Percentiles rank a stretch among this genome's conserved stretches.
phyloP scores from a whole-genome alignment of 2,888 invertebrate species.

The Idaea straminata region DNA sequence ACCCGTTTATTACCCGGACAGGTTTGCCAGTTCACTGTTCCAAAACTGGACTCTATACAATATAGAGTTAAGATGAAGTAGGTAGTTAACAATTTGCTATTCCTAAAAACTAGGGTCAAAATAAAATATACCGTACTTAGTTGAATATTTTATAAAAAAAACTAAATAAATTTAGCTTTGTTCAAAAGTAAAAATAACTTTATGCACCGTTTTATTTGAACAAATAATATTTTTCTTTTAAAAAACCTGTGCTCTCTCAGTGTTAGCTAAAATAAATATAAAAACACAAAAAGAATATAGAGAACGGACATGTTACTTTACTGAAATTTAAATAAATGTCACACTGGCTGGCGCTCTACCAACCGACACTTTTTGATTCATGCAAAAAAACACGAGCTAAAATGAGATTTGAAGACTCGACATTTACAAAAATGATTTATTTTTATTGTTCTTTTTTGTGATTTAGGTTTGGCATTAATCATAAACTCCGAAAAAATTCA shows the following conservation, averaged over 20 bases:
- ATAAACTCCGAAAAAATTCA: neutral
- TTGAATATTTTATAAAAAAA: neutral
- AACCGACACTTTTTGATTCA: constrained; percentile 1
- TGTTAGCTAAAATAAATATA: no score
- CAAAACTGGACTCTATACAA: neutral
- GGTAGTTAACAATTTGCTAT: neutral
- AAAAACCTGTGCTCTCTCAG: no score
- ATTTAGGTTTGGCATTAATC: neutral
- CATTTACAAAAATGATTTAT: neutral
- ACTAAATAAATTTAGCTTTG: neutral
- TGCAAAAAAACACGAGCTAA: neutral
- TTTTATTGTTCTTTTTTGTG: neutral
- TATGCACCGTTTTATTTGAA: neutral
- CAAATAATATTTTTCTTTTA: no score
- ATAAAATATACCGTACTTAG: neutral
- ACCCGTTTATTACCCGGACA: constrained; percentile 11
- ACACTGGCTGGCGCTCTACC: neutral
- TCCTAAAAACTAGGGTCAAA: neutral
- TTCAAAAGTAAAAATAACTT: neutral
- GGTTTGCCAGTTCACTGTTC: constrained; percentile 4
- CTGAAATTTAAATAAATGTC: no score
- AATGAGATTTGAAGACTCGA: neutral
- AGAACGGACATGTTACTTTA: no score
- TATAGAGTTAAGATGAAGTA: neutral
- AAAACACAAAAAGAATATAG: no score